phyloP scores from a whole-genome alignment of 2,888 invertebrate species.

The Cantharis lateralis region DNA sequence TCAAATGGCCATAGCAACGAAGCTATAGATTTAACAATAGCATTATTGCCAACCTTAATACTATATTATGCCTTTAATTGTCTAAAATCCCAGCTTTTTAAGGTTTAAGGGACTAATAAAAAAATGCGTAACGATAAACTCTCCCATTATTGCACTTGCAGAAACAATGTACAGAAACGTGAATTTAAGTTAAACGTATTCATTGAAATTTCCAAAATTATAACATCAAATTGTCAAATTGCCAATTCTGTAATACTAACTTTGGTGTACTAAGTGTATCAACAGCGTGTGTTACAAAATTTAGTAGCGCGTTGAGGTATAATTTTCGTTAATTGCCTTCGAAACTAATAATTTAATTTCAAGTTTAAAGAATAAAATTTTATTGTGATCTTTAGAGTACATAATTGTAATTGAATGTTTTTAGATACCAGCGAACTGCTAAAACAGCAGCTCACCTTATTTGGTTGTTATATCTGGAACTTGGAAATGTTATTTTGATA shows the following conservation, averaged over 20 bases:
- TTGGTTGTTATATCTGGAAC: not conserved
- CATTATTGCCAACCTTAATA: no score
- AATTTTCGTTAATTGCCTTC: not conserved
- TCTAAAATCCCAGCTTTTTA: no score
- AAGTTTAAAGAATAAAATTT: not conserved
- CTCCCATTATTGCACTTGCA: no score
- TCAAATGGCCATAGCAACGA: no score
- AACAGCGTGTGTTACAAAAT: not conserved
- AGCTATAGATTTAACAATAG: no score
- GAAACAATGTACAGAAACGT: not conserved
- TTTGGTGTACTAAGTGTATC: not conserved
- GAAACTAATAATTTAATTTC: not conserved
- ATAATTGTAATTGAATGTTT: not conserved
- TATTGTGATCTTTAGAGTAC: not conserved
- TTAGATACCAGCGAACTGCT: no score
- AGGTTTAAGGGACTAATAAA: no score
- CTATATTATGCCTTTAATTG: no score
- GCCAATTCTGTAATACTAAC: not conserved
- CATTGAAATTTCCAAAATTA: not conserved
- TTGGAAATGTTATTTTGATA: not conserved
- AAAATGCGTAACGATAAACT: no score
- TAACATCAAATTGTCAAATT: not conserved
- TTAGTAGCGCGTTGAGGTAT: not conserved
- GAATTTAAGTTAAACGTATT: not conserved
- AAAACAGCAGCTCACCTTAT: not conserved